phyloP scores from a whole-genome alignment of 2,888 invertebrate species.

The Tetragnatha montana region DNA sequence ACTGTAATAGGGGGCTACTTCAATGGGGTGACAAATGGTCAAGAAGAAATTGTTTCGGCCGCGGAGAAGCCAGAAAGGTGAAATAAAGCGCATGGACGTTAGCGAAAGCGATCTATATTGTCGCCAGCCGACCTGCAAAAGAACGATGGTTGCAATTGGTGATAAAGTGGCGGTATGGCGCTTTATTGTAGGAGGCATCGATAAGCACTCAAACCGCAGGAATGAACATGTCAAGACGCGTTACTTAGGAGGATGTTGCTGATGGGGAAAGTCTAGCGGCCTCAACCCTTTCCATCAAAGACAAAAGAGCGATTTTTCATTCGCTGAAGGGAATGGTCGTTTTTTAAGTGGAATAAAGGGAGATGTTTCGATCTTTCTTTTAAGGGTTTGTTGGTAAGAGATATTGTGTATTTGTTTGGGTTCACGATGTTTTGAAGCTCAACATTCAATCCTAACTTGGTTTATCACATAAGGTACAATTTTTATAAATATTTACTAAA shows the following conservation, averaged over 20 bases:
- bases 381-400: no score
- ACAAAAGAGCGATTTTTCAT: neutral
- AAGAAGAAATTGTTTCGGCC: conserved; percentile 68
- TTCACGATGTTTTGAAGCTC: no score
- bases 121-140: conserved; percentile 16
- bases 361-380: no score
- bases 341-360: no score
- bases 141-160: conserved; percentile 47
- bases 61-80: conserved; percentile 58
- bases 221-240: neutral
- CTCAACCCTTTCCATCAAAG: neutral
- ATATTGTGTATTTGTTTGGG: no score
- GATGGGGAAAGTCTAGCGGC: neutral
- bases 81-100: conserved; percentile 63
- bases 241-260: neutral
- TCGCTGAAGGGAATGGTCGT: neutral
- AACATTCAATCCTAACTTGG: no score
- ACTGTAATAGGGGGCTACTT: conserved; percentile 69
- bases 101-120: conserved; percentile 69
- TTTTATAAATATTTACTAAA: no score
- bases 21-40: conserved; percentile 70
- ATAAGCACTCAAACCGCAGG: neutral
- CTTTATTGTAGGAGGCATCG: neutral
- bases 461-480: no score
- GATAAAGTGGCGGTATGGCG: conserved; percentile 36